Conservation (phyloP, 2,888 invertebrate species). For the Apamea epomidion region DNA sequence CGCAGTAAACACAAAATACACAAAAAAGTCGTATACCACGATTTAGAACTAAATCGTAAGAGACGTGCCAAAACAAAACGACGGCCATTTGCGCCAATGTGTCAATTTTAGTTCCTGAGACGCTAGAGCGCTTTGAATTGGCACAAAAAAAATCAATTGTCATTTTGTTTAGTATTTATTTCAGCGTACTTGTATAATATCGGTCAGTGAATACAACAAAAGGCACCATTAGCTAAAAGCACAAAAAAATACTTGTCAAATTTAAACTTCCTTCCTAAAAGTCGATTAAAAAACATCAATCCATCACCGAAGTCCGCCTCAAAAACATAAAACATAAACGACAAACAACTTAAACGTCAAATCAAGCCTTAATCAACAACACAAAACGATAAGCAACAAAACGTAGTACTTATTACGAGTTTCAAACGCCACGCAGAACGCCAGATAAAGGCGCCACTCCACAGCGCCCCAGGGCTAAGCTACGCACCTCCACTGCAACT, state of each 20-base stretch:
- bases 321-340: slow-evolving; percentile 54
- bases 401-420: slow-evolving; percentile 40
- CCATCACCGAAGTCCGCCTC: slow-evolving; percentile 18
- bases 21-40: no score
- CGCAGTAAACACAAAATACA: no score
- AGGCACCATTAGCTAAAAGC: not conserved
- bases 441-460: slow-evolving; percentile 22
- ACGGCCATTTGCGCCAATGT: no score
- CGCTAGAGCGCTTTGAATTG: no score
- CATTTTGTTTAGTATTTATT: no score
- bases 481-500: not conserved
- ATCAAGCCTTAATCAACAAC: slow-evolving; percentile 51
- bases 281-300: slow-evolving; percentile 36
- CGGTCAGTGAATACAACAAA: not conserved
- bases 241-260: not conserved
- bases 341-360: slow-evolving; percentile 54
- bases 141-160: no score
- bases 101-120: no score
- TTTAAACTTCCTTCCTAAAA: not conserved
- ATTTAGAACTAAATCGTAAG: no score
- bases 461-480: not conserved
- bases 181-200: no score
- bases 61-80: no score
- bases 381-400: slow-evolving; percentile 60
- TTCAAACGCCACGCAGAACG: slow-evolving; percentile 17